These are phyloP conservation scores for Tiphia femorata DNA, from an alignment of 2,888 invertebrate genomes.

Conservation along the genomic window DNA sequence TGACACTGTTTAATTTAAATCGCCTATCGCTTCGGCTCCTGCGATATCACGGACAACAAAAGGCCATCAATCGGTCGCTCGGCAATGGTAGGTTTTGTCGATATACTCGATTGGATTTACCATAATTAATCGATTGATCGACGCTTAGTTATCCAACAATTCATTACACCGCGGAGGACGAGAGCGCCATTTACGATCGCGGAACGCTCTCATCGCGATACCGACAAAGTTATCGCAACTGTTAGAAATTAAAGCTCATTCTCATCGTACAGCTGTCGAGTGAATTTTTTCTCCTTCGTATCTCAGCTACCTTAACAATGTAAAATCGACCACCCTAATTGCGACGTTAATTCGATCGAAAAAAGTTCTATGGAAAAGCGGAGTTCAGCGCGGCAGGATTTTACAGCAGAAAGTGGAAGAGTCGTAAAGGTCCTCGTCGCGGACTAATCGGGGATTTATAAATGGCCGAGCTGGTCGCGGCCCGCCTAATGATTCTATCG, in stretches of 20 bases:
- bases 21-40: no score
- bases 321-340: no score
- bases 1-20: not conserved
- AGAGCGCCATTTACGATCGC: slow-evolving; percentile 19
- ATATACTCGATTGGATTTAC: slow-evolving; percentile 14
- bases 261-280: no score
- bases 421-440: slow-evolving; percentile 9
- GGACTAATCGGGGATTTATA: slow-evolving; percentile 13
- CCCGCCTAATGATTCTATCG: slow-evolving; percentile 20
- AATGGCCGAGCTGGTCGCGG: no score
- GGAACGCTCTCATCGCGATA: slow-evolving; percentile 16
- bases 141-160: slow-evolving; percentile 7
- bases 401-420: not conserved
- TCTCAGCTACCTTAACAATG: no score
- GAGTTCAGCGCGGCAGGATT: no score
- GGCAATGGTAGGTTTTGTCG: slow-evolving; percentile 10
- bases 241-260: no score
- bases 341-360: no score
- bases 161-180: slow-evolving; percentile 16
- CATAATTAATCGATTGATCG: slow-evolving; percentile 20
- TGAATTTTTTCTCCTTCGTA: no score
- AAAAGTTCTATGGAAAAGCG: no score
- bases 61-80: not conserved
- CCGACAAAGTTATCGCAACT: slow-evolving; percentile 17
- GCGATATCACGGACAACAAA: slow-evolving; percentile 10